A percentile compares a stretch with the other conserved stretches of the same genome.
These are phyloP conservation scores for Aplochiton taeniatus DNA, from an alignment of 2,797 vertebrate genomes.

Conservation along the genomic window DNA sequence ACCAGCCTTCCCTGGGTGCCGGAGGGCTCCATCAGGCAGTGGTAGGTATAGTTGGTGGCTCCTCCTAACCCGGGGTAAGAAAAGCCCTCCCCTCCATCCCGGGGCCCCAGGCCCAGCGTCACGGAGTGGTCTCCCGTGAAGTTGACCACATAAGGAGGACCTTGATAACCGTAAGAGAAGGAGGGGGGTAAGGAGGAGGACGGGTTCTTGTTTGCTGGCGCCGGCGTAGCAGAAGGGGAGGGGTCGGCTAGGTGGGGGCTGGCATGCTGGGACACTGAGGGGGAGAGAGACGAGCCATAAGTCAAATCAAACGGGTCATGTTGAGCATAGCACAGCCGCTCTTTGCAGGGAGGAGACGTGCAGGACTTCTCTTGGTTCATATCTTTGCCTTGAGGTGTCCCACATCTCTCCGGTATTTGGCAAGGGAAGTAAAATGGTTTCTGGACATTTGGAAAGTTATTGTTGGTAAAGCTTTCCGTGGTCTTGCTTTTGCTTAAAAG, in stretches of 20 bases:
- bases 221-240: conserved; percentile 61
- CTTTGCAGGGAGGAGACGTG: conserved; percentile 54
- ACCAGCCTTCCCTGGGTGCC: conserved; percentile 82
- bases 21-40: conserved; percentile 83
- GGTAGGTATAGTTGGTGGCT: conserved; percentile 80
- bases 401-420: conserved; percentile 60
- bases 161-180: conserved; percentile 67
- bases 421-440: conserved; percentile 65
- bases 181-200: conserved; percentile 57
- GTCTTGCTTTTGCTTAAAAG: conserved; percentile 62
- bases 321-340: conserved; percentile 68
- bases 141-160: conserved; percentile 78
- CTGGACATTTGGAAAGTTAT: conserved; percentile 64
- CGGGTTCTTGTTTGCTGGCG: conserved; percentile 65
- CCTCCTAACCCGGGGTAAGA: conserved; percentile 69
- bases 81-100: conserved; percentile 66
- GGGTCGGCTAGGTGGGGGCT: conserved; percentile 66
- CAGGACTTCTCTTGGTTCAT: conserved; percentile 61
- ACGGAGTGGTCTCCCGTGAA: conserved; percentile 81
- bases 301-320: conserved; percentile 74
- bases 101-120: conserved; percentile 71
- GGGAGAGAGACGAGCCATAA: conserved; percentile 66
- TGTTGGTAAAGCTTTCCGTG: conserved; percentile 54
- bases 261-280: conserved; percentile 65
- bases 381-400: conserved; percentile 55